Base-by-base conservation (phyloP, 2,888 invertebrate genomes). In the Pyrocoelia pectoralis region DNA sequence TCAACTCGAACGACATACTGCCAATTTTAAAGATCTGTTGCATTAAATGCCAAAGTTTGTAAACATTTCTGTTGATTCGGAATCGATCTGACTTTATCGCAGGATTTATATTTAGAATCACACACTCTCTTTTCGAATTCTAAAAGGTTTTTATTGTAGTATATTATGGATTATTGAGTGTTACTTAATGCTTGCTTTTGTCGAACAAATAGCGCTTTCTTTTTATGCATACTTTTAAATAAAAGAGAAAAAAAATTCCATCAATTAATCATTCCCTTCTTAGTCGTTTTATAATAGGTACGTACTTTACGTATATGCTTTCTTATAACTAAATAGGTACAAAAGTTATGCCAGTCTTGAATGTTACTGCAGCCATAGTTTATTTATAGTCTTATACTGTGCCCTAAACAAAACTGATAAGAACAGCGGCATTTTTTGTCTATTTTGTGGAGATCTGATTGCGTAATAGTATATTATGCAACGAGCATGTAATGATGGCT, bases 11-110 rank as follows among this genome's bases (percentile, higher is more conserved):
- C 49, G 58, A 64, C 63, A 59, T 18, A 54, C 43, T 59, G 59
- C 55, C 63, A 64, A 64, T 64, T 59, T 64, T 64, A 55, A 64
- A 58, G 57, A 63, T 63, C 58, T 63, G 57, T 63, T 63, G 62
- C 62, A 63, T 63, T 63, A 58, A 63, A 57, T 53, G 57, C 43
- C 40, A 33, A 48, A 52, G 56, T 61, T 56, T 56, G 56, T 56
- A 61, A 61, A 56, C 61, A 61, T 46, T 56, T 28, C 56, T 48
- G 61, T 58, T 58, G 51, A 57, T 51, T 58, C 51, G 38, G 19
- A 41, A 58, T 58, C 57, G 51, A 58, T 58, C 29, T 14, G 33
- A 19, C 33, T 55, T 55, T 52, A 46, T 15, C 46, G 17, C 46
- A 18, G 24, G 46, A 46, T 46, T 46, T 46, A 46, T 46, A 46